Percentiles rank a stretch among this genome's conserved stretches.
These are phyloP conservation scores for Apodemia zela DNA, from an alignment of 2,888 invertebrate genomes.

Conservation along the genomic window DNA sequence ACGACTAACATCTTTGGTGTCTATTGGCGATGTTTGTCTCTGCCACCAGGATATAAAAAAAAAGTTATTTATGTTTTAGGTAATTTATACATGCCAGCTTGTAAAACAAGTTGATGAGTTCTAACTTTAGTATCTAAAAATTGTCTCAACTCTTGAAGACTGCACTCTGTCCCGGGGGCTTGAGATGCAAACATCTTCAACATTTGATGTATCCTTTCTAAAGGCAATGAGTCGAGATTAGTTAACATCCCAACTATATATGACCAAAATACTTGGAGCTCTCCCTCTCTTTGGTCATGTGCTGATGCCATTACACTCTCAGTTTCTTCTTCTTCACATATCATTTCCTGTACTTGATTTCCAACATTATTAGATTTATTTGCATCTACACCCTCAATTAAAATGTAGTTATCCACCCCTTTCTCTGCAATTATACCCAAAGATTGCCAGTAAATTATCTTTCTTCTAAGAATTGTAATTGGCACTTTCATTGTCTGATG, in stretches of 20 bases:
- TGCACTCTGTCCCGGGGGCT: conserved; percentile 94
- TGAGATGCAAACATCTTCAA: conserved; percentile 97
- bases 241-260: conserved; percentile 98
- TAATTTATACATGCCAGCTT: conserved; percentile 93
- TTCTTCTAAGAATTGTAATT: conserved; percentile 89
- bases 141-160: conserved; percentile 90
- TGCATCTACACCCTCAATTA: conserved; percentile 83
- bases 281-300: conserved; percentile 96
- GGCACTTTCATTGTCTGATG: conserved; percentile 93
- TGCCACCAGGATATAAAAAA: too few relatives aligned
- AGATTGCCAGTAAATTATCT: conserved; percentile 97
- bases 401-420: conserved; percentile 85
- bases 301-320: conserved; percentile 97
- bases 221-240: conserved; percentile 93
- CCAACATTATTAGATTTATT: conserved; percentile 77
- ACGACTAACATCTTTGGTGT: too few relatives aligned
- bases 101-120: conserved; percentile 91
- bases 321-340: conserved; percentile 93
- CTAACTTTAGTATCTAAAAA: conserved; percentile 96
- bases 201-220: conserved; percentile 97
- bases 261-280: conserved; percentile 96
- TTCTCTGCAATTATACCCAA: conserved; percentile 92
- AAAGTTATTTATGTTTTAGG: conserved; percentile 81
- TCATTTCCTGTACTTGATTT: conserved; percentile 81
- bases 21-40: too few relatives aligned